These are phyloP conservation scores for Gavia stellata DNA, from an alignment of 2,113 vertebrate species.

Conservation along the genomic window DNA sequence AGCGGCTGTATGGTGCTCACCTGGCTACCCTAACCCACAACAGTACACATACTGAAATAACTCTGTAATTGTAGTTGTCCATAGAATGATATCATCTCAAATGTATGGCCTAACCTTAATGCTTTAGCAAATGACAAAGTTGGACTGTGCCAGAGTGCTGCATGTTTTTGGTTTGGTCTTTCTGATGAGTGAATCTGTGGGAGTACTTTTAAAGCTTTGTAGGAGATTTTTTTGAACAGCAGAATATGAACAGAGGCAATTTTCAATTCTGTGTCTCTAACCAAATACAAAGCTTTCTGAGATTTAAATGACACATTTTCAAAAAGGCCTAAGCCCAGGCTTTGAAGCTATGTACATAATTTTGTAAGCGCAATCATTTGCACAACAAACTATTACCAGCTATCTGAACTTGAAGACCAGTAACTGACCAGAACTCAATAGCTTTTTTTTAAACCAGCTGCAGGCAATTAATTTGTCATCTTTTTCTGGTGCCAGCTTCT, in stretches of 20 bases:
- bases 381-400: conserved; percentile 58
- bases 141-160: not conserved
- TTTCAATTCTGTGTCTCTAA: conserved; percentile 32
- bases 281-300: conserved; percentile 44
- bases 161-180: not conserved
- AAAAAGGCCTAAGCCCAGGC: not conserved
- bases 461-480: conserved; percentile 58
- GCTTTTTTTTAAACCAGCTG: conserved; percentile 28
- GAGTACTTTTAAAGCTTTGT: conserved; percentile 14
- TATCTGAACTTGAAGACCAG: conserved; percentile 59
- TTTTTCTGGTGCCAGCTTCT: not conserved
- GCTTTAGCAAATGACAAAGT: not conserved
- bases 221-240: not conserved
- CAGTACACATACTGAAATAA: not conserved
- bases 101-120: not conserved
- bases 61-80: not conserved
- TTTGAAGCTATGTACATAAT: conserved; percentile 46
- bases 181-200: conserved; percentile 1
- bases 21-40: not conserved
- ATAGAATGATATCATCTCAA: not conserved
- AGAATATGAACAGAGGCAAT: conserved; percentile 18
- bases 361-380: conserved; percentile 17
- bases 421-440: conserved; percentile 43
- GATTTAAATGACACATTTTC: conserved; percentile 43
- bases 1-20: rapidly evolving